These are phyloP conservation scores for Bufotes viridis DNA, from an alignment of 2,797 vertebrate genomes.

Conservation along the genomic window DNA sequence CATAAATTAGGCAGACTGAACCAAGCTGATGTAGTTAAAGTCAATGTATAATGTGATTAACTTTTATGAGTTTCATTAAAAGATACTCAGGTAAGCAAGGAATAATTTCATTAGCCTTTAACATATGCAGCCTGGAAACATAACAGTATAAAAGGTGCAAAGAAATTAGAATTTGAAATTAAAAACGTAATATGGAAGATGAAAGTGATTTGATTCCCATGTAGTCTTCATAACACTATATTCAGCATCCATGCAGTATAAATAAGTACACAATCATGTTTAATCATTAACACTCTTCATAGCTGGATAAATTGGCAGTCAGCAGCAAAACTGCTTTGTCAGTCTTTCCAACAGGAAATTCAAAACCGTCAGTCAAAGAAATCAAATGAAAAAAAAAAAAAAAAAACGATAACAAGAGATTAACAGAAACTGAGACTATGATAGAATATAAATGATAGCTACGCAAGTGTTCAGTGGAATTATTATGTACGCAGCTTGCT, in stretches of 20 bases:
- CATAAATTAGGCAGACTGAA: not conserved
- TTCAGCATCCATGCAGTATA: not conserved
- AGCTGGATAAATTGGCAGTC: not conserved
- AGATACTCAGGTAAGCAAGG: not conserved
- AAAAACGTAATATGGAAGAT: not conserved
- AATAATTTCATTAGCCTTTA: conserved; percentile 7
- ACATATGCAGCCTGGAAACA: not conserved
- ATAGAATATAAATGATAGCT: conserved; percentile 1
- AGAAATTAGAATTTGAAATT: conserved; percentile 12
- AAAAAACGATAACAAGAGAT: not conserved
- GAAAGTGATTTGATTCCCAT: not conserved
- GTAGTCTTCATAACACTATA: not conserved
- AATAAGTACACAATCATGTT: conserved; percentile 15
- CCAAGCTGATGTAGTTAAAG: conserved; percentile 18
- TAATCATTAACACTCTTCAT: conserved; percentile 13
- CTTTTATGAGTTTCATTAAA: conserved; percentile 23
- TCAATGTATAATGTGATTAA: conserved; percentile 14
- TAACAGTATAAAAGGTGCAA: not conserved
- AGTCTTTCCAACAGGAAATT: not conserved
- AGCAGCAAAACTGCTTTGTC: not conserved
- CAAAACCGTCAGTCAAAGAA: not conserved
- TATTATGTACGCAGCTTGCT: not conserved
- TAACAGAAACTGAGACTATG: not conserved
- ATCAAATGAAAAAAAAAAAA: not conserved
- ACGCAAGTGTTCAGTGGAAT: not conserved